Evolutionary conservation across 2,113 vertebrate genomes (phyloP).

Genomic region (Mustelus asterias): DNA sequence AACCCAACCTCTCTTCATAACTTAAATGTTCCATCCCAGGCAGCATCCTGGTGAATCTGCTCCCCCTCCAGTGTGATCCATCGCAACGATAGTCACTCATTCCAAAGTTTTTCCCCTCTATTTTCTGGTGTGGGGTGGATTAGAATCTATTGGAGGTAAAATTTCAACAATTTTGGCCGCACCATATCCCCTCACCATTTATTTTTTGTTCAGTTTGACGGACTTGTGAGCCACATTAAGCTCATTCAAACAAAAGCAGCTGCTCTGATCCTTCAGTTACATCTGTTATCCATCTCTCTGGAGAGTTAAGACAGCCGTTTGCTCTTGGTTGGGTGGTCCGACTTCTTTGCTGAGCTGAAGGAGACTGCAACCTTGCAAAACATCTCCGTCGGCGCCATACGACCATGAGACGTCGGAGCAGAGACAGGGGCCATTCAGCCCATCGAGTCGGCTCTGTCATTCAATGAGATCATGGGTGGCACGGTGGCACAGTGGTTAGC

Average conservation of each 20-base stretch:
- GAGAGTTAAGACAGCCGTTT: not conserved
- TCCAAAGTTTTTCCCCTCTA: not conserved
- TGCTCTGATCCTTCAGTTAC: not conserved
- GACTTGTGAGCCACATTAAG: not conserved
- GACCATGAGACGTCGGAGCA: no score
- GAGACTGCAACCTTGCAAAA: not conserved
- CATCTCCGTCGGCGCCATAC: no score
- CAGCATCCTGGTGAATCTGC: no score
- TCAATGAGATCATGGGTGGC: no score
- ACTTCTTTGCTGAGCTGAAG: not conserved
- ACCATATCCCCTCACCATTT: not conserved
- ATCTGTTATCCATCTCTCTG: constrained; percentile 19
- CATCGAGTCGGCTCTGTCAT: no score
- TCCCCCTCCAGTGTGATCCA: not conserved
- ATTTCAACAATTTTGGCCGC: not conserved
- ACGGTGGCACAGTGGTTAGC: no score
- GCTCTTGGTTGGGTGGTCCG: not conserved
- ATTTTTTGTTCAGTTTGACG: not conserved
- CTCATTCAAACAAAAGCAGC: not conserved
- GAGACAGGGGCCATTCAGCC: no score
- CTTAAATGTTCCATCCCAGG: no score
- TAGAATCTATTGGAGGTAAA: not conserved
- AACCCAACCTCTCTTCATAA: no score
- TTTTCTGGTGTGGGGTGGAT: not conserved
- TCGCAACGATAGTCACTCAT: not conserved